Percentiles rank a stretch among this genome's conserved stretches.
These are phyloP conservation scores for Encarsia formosa DNA, from an alignment of 2,888 invertebrate genomes.

Conservation along the genomic window DNA sequence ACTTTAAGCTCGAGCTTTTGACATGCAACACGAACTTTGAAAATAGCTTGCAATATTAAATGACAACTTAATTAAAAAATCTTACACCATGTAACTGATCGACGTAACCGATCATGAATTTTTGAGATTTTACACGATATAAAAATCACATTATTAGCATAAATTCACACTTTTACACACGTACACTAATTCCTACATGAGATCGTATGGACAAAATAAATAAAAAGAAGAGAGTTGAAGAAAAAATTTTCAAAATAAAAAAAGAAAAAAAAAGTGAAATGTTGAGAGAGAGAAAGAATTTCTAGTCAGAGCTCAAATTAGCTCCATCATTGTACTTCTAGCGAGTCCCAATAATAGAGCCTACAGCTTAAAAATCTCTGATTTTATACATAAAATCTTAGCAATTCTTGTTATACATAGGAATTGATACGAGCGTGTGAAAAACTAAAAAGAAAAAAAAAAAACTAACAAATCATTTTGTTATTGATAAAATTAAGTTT, in stretches of 20 bases:
- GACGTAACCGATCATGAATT: too few species aligned
- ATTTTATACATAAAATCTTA: slow-evolving; percentile 22
- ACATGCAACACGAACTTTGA: slow-evolving; percentile 1
- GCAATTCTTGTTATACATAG: slow-evolving; percentile 38
- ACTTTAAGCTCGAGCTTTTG: not conserved
- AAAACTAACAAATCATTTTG: slow-evolving; percentile 28
- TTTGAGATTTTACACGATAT: too few species aligned
- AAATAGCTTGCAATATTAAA: too few species aligned
- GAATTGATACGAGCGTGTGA: slow-evolving; percentile 37
- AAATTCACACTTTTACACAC: not conserved
- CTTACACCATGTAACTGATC: too few species aligned
- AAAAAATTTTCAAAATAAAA: not conserved
- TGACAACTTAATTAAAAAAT: slow-evolving; percentile 6
- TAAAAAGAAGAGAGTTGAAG: not conserved
- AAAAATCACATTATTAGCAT: too few species aligned
- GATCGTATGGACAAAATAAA: not conserved
- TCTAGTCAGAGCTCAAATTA: slow-evolving; percentile 27
- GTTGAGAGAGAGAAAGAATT: slow-evolving; percentile 15
- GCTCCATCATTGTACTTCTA: slow-evolving; percentile 22
- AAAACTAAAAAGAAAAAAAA: slow-evolving; percentile 5
- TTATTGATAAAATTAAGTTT: slow-evolving; percentile 21
- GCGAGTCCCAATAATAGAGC: slow-evolving; percentile 18
- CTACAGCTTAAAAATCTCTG: slow-evolving; percentile 24
- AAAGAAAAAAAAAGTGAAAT: slow-evolving; percentile 1
- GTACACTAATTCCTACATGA: not conserved